Conservation (phyloP, 2,888 invertebrate genomes). For the Panzeria rudis region DNA sequence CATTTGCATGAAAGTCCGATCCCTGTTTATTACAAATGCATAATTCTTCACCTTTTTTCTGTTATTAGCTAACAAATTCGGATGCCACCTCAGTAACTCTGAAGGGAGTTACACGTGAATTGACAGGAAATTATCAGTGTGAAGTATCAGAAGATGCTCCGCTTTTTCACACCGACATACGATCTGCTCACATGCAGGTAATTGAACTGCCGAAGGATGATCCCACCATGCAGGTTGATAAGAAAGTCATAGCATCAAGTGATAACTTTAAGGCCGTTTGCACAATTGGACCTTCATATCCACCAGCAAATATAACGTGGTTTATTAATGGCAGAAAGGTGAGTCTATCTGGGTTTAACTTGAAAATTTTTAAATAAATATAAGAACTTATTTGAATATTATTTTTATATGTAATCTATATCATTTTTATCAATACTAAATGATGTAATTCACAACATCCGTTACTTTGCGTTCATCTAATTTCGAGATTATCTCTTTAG, state of each 20-base stretch:
- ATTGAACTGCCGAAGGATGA: constrained; percentile 85
- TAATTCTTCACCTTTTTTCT: neutral
- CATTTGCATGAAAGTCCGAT: too few relatives aligned
- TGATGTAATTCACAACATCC: too few relatives aligned
- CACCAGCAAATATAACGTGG: constrained; percentile 85
- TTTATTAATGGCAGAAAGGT: constrained; percentile 85
- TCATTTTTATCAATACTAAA: too few relatives aligned
- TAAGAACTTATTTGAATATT: too few relatives aligned
- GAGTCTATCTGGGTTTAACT: constrained; percentile 73
- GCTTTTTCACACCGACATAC: constrained; percentile 85
- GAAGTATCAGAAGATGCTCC: constrained; percentile 86
- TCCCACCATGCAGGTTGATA: constrained; percentile 85
- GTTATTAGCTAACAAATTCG: constrained; percentile 84
- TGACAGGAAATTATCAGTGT: constrained; percentile 85
- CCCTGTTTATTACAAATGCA: too few relatives aligned
- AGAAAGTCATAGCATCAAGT: constrained; percentile 84
- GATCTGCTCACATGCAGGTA: constrained; percentile 85
- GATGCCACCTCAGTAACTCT: constrained; percentile 85
- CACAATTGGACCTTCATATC: constrained; percentile 85
- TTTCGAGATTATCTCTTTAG: too few relatives aligned
- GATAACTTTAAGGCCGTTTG: constrained; percentile 85
- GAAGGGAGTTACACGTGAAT: constrained; percentile 85
- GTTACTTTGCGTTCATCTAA: too few relatives aligned
- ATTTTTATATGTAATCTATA: too few relatives aligned
- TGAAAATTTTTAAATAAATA: neutral